Percentiles rank a stretch among this genome's conserved stretches.
Evolutionary conservation across 2,888 invertebrate genomes (phyloP).

Genomic region (Morpho achilles): DNA sequence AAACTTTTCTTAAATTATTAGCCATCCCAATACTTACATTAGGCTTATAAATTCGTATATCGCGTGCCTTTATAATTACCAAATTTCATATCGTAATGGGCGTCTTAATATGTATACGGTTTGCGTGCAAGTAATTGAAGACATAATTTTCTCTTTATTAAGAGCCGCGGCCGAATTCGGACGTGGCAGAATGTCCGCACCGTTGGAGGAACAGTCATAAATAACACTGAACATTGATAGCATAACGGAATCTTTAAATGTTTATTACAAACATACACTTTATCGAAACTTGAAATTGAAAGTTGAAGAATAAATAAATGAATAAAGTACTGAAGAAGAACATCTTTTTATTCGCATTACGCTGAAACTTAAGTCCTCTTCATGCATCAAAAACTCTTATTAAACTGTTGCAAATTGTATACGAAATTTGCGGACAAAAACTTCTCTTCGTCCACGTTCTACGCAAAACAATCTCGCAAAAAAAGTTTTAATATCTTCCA

Average conservation of each 20-base stretch:
- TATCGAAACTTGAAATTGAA: conserved; percentile 6
- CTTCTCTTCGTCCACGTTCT: conserved; percentile 3
- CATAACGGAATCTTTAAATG: conserved; percentile 11
- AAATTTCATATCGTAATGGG: conserved; percentile 43
- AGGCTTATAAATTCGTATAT: conserved; percentile 30
- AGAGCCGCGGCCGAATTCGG: conserved; percentile 34
- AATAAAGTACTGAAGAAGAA: background rate
- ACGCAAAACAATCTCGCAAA: conserved; percentile 22
- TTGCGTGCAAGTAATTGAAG: conserved; percentile 52
- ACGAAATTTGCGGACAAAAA: conserved; percentile 8
- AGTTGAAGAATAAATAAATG: conserved; percentile 1
- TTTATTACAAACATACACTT: conserved; percentile 10
- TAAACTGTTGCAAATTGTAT: conserved; percentile 6
- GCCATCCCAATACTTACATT: conserved; percentile 8
- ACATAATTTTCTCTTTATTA: conserved; percentile 39
- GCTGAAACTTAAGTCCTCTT: background rate
- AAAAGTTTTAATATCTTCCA: conserved; percentile 21
- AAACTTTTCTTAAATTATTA: conserved; percentile 14
- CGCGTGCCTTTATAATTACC: conserved; percentile 33
- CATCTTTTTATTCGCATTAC: background rate
- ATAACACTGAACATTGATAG: conserved; percentile 11
- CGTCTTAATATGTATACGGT: conserved; percentile 41
- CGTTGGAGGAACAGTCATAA: conserved; percentile 10
- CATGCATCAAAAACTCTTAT: conserved; percentile 6
- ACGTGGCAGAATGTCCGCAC: conserved; percentile 30